Conservation (phyloP, 2,797 vertebrate genomes). For the Sciurus vulgaris region DNA sequence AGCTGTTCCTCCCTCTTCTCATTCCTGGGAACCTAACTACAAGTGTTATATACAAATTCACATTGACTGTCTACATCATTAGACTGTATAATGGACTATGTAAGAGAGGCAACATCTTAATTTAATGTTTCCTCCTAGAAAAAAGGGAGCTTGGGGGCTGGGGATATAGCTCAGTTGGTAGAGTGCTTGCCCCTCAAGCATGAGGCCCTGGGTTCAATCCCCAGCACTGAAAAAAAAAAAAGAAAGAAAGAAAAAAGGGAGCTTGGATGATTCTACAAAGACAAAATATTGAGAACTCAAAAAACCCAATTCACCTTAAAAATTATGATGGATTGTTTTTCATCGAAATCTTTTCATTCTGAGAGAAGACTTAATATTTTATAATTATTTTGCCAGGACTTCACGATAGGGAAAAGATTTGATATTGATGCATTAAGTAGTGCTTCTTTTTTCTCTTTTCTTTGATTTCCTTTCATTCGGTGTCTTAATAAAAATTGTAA, state of each 20-base stretch:
- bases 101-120: neutral
- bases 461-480: neutral
- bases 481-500: constrained; percentile 36
- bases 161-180: no score
- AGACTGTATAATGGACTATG: constrained; percentile 52
- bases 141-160: neutral
- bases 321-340: constrained; percentile 4
- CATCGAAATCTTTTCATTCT: constrained; percentile 53
- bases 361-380: constrained; percentile 3
- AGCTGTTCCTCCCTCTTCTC: neutral
- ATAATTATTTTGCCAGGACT: neutral
- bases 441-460: neutral
- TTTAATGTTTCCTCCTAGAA: constrained; percentile 5
- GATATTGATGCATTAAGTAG: neutral
- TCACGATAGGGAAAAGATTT: constrained; percentile 16
- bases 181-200: no score
- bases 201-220: no score
- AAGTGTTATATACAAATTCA: constrained; percentile 45
- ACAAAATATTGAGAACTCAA: neutral
- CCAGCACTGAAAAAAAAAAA: no score
- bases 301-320: constrained; percentile 66
- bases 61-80: constrained; percentile 42
- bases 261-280: constrained; percentile 28
- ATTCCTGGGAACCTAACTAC: neutral
- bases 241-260: neutral